Evolutionary conservation across 2,113 vertebrate genomes (phyloP).

Genomic region (Taxidea taxus): DNA sequence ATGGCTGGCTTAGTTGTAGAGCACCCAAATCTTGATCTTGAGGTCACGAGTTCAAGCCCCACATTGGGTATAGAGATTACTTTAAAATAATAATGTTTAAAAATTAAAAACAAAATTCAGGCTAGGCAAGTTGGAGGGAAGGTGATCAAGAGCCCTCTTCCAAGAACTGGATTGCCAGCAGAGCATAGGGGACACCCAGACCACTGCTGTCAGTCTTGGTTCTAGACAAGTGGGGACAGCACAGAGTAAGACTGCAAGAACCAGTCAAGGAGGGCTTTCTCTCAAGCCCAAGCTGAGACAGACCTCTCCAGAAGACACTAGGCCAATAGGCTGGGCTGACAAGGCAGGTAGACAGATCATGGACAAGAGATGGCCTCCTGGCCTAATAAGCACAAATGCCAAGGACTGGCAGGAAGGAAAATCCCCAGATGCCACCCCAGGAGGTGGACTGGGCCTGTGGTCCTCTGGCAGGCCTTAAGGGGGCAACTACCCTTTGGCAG

Average conservation of each 20-base stretch:
- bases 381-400: not conserved
- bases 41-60: not conserved
- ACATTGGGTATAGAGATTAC: not conserved
- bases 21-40: not conserved
- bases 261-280: not conserved
- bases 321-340: not conserved
- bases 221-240: conserved; percentile 49
- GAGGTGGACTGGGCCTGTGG: not conserved
- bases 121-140: conserved; percentile 1
- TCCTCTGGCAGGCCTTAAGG: not conserved
- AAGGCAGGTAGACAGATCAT: not conserved
- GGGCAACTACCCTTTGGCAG: not conserved
- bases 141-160: not conserved
- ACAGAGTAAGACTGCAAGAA: conserved; percentile 8
- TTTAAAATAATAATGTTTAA: not conserved
- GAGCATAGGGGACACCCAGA: not conserved
- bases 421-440: not conserved
- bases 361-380: not conserved
- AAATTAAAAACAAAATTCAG: not conserved
- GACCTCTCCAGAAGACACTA: not conserved
- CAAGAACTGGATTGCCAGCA: conserved; percentile 6
- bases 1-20: not conserved
- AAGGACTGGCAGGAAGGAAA: not conserved
- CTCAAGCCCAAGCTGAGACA: not conserved
- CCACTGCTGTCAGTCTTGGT: not conserved